Evolutionary conservation across 2,797 vertebrate species (phyloP).

Genomic region (Cyprinodon diabolis): DNA sequence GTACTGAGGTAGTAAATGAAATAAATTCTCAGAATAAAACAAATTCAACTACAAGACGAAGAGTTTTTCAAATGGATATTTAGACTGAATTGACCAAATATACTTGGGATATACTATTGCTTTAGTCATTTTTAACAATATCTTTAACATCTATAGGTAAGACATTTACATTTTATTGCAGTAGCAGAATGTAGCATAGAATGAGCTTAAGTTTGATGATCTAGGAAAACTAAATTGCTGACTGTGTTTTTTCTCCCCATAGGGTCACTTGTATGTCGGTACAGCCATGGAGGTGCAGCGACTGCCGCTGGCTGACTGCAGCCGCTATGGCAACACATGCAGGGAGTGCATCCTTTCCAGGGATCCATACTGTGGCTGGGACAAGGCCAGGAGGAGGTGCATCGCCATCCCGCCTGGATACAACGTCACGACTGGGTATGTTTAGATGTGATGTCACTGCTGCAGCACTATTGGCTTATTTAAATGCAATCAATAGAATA

Average conservation of each 20-base stretch:
- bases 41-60: neutral
- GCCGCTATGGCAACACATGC: constrained; percentile 83
- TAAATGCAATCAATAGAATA: neutral
- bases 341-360: constrained; percentile 81
- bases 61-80: neutral
- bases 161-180: neutral
- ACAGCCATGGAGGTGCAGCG: constrained; percentile 82
- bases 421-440: constrained; percentile 73
- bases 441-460: constrained; percentile 23
- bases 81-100: neutral
- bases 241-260: constrained; percentile 1
- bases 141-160: too few relatives aligned
- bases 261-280: constrained; percentile 84
- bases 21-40: neutral
- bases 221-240: neutral
- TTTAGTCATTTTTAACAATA: too few relatives aligned
- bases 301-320: constrained; percentile 81
- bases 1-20: neutral
- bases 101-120: too few relatives aligned
- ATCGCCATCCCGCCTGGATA: constrained; percentile 75
- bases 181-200: neutral
- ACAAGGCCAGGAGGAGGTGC: constrained; percentile 77
- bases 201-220: neutral
- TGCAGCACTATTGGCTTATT: constrained; percentile 15
- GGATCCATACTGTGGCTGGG: constrained; percentile 83